Evolutionary conservation across 2,113 vertebrate genomes (phyloP), one percentile per base, ranked within the genome.

Genomic region (Paramormyrops kingsleyae): DNA sequence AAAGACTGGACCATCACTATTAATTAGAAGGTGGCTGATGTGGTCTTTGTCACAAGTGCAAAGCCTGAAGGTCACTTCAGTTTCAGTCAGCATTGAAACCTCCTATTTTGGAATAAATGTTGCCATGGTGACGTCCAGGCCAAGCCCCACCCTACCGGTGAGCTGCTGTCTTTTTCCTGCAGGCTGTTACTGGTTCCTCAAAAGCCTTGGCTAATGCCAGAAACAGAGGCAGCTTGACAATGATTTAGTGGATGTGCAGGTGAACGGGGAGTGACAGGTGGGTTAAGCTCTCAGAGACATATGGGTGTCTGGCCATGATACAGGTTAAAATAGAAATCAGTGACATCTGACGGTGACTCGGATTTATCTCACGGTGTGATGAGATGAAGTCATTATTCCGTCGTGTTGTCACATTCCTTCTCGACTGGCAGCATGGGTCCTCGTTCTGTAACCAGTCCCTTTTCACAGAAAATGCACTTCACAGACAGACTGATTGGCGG

Each of bases 311-410:
- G 47, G 50, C 66, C 31, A 44, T 86, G 89, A 89, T 83, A 83
- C 27, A 31, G 10, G 77, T 86, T 91, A 89, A 91, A 91, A 90
- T 90, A 90, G 90, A 93, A 89, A 12, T 21, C 52, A 6, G 3
- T 84, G 88, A 35, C 46, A 90, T 86, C 42, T 74, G 17, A 70
- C 86, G 70, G 27, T 87, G 19, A 88, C 77, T 90, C 13, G 88
- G 85, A 89, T 91, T 91, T 91, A 91, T 4, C 89, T 19, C 2
- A n/a, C 24, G 15, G 70, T 10, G 10, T 89, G 89, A 87, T 31
- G 49, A 90, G 89, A 92, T 93, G 77, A 91, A 91, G 90, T 90
- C 88, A 90, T 92, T 91, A 89, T 13, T 19, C 62, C 31, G n/a
- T 35, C 17, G 9, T 89, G 85, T 92, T 90, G 80, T 91, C 89